A percentile compares a stretch with the other conserved stretches of the same genome.
These are phyloP conservation scores for Lottia gigantea DNA, from an alignment of 2,888 invertebrate species.

Conservation along the genomic window DNA sequence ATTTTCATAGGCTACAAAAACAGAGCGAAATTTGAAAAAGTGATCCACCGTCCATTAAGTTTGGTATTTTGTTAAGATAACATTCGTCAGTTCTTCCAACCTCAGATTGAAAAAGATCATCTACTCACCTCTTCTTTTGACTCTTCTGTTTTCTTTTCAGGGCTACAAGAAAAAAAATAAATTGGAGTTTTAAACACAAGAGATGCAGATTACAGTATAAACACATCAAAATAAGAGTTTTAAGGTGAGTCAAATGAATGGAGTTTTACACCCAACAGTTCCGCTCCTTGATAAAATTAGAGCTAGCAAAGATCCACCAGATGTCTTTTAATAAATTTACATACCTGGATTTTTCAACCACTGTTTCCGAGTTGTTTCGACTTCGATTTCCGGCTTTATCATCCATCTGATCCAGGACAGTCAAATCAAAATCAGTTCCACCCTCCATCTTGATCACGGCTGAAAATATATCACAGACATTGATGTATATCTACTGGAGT, in stretches of 20 bases:
- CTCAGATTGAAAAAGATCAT: too few relatives aligned
- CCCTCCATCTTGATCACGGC: constrained; percentile 97
- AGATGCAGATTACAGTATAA: too few relatives aligned
- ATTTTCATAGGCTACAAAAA: constrained; percentile 49
- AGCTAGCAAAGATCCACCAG: too few relatives aligned
- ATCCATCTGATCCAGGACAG: constrained; percentile 77
- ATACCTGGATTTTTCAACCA: not conserved
- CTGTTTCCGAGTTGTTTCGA: constrained; percentile 51
- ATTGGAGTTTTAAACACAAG: too few relatives aligned
- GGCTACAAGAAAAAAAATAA: constrained; percentile 25
- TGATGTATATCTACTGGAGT: too few relatives aligned
- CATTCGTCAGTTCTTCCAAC: too few relatives aligned
- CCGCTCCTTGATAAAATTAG: too few relatives aligned
- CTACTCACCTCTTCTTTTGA: constrained; percentile 39
- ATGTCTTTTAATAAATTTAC: too few relatives aligned
- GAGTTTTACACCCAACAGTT: too few relatives aligned
- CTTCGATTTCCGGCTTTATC: constrained; percentile 46
- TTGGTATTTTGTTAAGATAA: too few relatives aligned
- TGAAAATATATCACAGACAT: constrained; percentile 28
- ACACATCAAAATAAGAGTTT: too few relatives aligned
- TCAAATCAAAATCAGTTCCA: constrained; percentile 80
- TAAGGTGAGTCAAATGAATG: too few relatives aligned
- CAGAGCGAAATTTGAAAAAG: not conserved
- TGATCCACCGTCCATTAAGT: not conserved
- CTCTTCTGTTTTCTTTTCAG: constrained; percentile 41